Percentiles rank a stretch among this genome's conserved stretches.
These are phyloP conservation scores for Microtus californicus DNA, from an alignment of 2,797 vertebrate genomes.

Conservation along the genomic window DNA sequence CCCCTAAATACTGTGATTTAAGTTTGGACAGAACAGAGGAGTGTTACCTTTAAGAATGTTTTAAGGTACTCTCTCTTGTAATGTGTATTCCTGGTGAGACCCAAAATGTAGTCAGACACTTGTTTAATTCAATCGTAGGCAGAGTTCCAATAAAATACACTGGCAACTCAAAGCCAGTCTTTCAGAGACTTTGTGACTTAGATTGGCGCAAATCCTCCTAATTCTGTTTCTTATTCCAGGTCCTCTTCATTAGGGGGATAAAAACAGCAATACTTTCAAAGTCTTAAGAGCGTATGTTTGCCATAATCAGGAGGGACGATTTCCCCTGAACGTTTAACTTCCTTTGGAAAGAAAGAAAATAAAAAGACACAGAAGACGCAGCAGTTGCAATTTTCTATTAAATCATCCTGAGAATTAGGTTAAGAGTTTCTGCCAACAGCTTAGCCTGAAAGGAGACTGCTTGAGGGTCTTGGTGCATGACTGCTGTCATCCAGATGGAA, in stretches of 20 bases:
- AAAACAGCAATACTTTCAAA: neutral
- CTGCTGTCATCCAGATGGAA: conserved; percentile 77
- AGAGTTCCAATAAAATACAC: neutral
- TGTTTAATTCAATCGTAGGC: neutral
- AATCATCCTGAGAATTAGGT: conserved; percentile 70
- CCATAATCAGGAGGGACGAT: neutral
- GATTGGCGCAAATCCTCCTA: neutral
- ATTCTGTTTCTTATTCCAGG: too few species aligned
- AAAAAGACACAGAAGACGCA: conserved; percentile 9
- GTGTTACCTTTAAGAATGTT: neutral
- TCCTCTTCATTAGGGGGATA: fast-evolving
- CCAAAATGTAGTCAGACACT: neutral
- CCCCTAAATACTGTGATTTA: neutral
- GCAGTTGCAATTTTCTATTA: conserved; percentile 39
- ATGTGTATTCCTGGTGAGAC: neutral
- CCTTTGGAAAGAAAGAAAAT: conserved; percentile 53
- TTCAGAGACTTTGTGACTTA: neutral
- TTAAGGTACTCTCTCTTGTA: neutral
- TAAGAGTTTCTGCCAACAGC: conserved; percentile 67
- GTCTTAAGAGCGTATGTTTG: neutral
- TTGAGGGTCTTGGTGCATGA: conserved; percentile 76
- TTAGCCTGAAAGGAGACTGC: conserved; percentile 67
- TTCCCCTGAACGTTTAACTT: neutral
- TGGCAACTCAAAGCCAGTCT: neutral
- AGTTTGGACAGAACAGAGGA: neutral